These are phyloP conservation scores for Orthosia gracilis DNA, from an alignment of 2,888 invertebrate genomes.

Conservation along the genomic window DNA sequence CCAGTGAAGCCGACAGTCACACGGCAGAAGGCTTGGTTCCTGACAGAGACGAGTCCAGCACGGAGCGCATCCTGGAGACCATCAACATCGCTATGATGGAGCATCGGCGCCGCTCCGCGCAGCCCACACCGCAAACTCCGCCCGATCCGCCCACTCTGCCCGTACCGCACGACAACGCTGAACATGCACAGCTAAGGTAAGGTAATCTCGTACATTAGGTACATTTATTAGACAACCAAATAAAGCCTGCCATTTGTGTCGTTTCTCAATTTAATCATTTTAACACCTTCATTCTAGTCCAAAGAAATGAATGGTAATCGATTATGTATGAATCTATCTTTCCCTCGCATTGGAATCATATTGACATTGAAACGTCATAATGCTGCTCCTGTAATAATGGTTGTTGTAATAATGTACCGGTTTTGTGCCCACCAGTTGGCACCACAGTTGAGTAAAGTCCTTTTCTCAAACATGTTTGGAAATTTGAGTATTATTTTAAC, in stretches of 20 bases:
- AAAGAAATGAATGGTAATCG: too few relatives aligned
- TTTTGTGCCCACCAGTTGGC: too few relatives aligned
- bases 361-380: too few relatives aligned
- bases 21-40: not conserved
- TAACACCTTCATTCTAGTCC: too few relatives aligned
- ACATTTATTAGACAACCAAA: not conserved
- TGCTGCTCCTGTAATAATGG: too few relatives aligned
- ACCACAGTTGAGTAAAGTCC: too few relatives aligned
- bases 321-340: too few relatives aligned
- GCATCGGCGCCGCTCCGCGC: constrained; percentile 68
- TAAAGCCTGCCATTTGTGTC: not conserved
- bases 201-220: not conserved
- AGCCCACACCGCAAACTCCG: constrained; percentile 6
- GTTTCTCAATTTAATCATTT: too few relatives aligned
- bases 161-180: constrained; percentile 41
- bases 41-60: constrained; percentile 37
- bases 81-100: constrained; percentile 81
- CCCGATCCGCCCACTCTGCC: not conserved
- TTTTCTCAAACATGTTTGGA: too few relatives aligned
- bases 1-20: not conserved
- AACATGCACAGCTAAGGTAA: constrained; percentile 11
- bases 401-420: too few relatives aligned
- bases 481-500: too few relatives aligned
- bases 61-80: constrained; percentile 76
- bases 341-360: too few relatives aligned